Percentiles rank a stretch among this genome's conserved stretches.
Conservation (phyloP, 2,888 invertebrate genomes). For the Hyposoter dolosus region DNA sequence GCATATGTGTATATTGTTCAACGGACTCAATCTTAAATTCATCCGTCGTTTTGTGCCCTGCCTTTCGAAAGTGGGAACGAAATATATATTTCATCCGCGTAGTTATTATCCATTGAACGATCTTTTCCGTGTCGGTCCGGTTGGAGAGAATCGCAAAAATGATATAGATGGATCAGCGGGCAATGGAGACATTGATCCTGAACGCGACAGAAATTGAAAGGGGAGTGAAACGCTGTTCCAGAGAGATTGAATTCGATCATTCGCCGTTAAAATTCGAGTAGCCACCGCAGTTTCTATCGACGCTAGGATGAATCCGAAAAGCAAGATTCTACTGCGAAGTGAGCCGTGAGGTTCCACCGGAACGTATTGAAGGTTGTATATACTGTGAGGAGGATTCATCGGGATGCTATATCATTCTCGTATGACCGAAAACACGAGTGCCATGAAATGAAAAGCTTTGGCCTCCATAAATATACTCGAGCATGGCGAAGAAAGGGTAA, state of each 20-base stretch:
- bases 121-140: slow-evolving; percentile 16
- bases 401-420: slow-evolving; percentile 12
- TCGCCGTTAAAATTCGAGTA: slow-evolving; percentile 51
- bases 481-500: neutral
- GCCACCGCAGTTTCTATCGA: slow-evolving; percentile 21
- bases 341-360: neutral
- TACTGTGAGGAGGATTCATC: slow-evolving; percentile 68
- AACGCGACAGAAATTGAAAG: slow-evolving; percentile 42
- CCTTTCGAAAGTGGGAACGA: slow-evolving; percentile 6
- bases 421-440: slow-evolving; percentile 44
- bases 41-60: slow-evolving; percentile 45
- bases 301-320: slow-evolving; percentile 39
- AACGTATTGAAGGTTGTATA: slow-evolving; percentile 52
- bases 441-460: slow-evolving; percentile 47
- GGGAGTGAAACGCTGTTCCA: slow-evolving; percentile 14
- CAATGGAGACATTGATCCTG: slow-evolving; percentile 15
- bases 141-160: neutral
- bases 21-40: slow-evolving; percentile 55
- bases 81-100: slow-evolving; percentile 64
- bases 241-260: slow-evolving; percentile 63
- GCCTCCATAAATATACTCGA: slow-evolving; percentile 46
- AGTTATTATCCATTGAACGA: slow-evolving; percentile 47
- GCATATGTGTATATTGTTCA: slow-evolving; percentile 11
- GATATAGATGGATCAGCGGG: neutral
- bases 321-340: slow-evolving; percentile 32